Percentiles rank a stretch among this genome's conserved stretches.
Conservation (phyloP, 2,113 vertebrate genomes). For the Megaceryle torquata region DNA sequence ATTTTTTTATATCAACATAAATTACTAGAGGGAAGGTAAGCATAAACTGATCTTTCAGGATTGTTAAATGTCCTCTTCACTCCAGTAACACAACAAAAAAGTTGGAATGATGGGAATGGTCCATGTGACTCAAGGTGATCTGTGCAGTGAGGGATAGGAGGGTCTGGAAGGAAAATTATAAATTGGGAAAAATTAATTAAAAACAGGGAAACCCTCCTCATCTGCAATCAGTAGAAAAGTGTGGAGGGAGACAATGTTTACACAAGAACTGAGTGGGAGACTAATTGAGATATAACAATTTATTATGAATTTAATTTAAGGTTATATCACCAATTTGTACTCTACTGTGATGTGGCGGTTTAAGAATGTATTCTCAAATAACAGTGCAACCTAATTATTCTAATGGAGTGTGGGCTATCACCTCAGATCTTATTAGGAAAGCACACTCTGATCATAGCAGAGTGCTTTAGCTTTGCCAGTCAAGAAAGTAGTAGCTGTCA, state of each 20-base stretch:
- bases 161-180: background rate
- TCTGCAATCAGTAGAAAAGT: background rate
- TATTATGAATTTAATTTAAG: background rate
- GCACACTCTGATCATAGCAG: background rate
- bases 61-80: background rate
- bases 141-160: background rate
- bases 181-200: background rate
- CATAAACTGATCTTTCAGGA: background rate
- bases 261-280: background rate
- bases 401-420: background rate
- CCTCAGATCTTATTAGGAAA: background rate
- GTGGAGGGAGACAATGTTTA: background rate
- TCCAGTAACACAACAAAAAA: background rate
- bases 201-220: background rate
- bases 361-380: background rate
- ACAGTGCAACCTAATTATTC: background rate
- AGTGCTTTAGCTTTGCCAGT: background rate
- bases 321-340: background rate
- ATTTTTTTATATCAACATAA: background rate
- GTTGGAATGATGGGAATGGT: background rate
- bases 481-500: background rate
- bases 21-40: background rate
- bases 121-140: background rate
- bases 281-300: background rate
- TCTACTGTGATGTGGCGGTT: background rate